These are phyloP conservation scores for Linnaemya vulpina DNA, from an alignment of 2,888 invertebrate species.

Conservation along the genomic window DNA sequence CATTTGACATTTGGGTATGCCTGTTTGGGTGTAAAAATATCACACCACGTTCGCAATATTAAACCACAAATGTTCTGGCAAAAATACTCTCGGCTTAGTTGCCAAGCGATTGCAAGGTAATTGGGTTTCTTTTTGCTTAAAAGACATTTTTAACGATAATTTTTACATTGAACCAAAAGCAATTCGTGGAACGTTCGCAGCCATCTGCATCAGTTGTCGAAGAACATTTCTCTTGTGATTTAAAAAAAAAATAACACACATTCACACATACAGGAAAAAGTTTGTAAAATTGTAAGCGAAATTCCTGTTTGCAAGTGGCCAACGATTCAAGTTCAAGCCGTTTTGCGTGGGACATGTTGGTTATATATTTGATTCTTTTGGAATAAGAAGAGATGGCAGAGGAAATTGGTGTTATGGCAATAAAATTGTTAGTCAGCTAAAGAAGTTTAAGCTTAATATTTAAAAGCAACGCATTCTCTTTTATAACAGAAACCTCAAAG, in stretches of 20 bases:
- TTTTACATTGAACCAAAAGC: not conserved
- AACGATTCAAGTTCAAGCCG: not conserved
- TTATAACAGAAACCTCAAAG: no score
- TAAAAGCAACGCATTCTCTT: no score
- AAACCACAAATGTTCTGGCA: not conserved
- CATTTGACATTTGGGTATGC: conserved; percentile 1
- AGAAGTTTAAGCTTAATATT: not conserved
- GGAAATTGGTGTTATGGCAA: not conserved
- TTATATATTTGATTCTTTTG: not conserved
- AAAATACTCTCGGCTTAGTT: conserved; percentile 15
- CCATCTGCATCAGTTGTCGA: conserved; percentile 7
- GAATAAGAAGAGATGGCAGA: not conserved
- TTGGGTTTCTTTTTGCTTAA: conserved; percentile 10
- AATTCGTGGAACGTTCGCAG: conserved; percentile 2
- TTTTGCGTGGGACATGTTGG: conserved; percentile 5
- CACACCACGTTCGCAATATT: not conserved
- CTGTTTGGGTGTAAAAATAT: not conserved
- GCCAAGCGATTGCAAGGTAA: conserved; percentile 27
- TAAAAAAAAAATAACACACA: conserved; percentile 8
- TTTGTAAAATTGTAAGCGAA: conserved; percentile 3
- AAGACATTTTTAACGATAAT: not conserved
- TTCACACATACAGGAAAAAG: not conserved
- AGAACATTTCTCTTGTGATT: conserved; percentile 19
- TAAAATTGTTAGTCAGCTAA: not conserved
- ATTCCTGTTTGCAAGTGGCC: conserved; percentile 23